Evolutionary conservation across 2,888 invertebrate genomes (phyloP).

Genomic region (Scrobipalpa atriplicella): DNA sequence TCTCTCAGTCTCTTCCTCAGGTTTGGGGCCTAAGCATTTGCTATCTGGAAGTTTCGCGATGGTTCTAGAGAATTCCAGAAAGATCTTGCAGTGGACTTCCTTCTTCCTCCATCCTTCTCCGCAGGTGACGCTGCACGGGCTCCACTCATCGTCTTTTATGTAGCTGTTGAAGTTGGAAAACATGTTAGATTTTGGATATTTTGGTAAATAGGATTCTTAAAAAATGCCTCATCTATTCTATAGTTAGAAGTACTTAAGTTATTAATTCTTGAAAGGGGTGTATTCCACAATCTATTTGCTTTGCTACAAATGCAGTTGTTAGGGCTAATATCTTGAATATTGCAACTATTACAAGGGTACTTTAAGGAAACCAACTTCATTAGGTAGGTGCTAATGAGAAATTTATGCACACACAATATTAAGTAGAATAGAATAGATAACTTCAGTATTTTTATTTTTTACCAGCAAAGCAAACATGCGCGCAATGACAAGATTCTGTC

Average conservation of each 20-base stretch:
- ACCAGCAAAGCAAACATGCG: too few relatives aligned
- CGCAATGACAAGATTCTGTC: too few relatives aligned
- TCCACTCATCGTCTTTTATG: conserved; percentile 94
- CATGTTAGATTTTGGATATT: background rate
- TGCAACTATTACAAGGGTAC: too few relatives aligned
- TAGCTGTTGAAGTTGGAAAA: conserved; percentile 83
- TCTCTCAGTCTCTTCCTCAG: conserved; percentile 90
- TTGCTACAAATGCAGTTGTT: too few relatives aligned
- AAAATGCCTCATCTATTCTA: conserved; percentile 1
- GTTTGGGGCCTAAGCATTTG: conserved; percentile 92
- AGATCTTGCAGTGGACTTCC: conserved; percentile 97
- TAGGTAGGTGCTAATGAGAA: too few relatives aligned
- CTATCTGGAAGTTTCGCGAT: conserved; percentile 94
- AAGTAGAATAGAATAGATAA: too few relatives aligned
- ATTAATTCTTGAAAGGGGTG: background rate
- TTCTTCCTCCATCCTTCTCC: conserved; percentile 94
- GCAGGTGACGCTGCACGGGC: conserved; percentile 95
- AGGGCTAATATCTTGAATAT: too few relatives aligned
- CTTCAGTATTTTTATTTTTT: too few relatives aligned
- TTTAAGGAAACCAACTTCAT: too few relatives aligned
- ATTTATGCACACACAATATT: too few relatives aligned
- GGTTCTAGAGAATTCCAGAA: conserved; percentile 94
- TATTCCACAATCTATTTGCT: too few relatives aligned
- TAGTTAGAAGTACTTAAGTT: background rate
- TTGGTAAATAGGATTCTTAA: background rate